phyloP scores from a whole-genome alignment of 2,888 invertebrate genomes.

The Thymelicus sylvestris region DNA sequence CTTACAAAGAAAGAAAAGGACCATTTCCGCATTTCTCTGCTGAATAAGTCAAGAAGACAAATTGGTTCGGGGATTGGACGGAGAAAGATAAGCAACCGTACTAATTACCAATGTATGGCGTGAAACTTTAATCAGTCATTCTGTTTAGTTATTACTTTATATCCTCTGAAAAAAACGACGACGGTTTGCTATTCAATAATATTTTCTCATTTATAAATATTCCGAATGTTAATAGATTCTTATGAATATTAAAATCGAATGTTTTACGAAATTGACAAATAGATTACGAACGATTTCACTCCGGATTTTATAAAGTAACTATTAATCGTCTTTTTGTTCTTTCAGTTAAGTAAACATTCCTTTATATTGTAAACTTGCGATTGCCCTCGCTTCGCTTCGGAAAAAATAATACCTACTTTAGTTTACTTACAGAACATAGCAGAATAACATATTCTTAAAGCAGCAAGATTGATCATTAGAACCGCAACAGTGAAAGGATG shows the following conservation, averaged over 20 bases:
- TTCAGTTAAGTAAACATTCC: not conserved
- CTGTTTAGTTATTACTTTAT: slow-evolving; percentile 7
- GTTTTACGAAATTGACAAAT: not conserved
- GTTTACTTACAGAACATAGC: too few species aligned
- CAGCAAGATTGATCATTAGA: too few species aligned
- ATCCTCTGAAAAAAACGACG: not conserved
- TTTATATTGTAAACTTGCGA: not conserved
- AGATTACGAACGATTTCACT: not conserved
- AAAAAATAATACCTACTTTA: too few species aligned
- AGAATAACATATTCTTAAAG: too few species aligned
- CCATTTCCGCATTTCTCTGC: slow-evolving; percentile 61
- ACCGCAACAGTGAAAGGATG: too few species aligned
- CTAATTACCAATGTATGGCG: slow-evolving; percentile 32
- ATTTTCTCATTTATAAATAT: not conserved
- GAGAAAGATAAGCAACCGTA: slow-evolving; percentile 38
- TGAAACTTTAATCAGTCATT: slow-evolving; percentile 23
- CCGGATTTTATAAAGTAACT: not conserved
- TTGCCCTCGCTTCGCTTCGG: too few species aligned
- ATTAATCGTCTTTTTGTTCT: not conserved
- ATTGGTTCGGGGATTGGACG: slow-evolving; percentile 55
- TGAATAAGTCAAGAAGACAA: slow-evolving; percentile 69
- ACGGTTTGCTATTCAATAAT: not conserved
- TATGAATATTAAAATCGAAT: not conserved
- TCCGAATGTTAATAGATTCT: not conserved
- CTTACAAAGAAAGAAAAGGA: slow-evolving; percentile 62